Percentiles rank a stretch among this genome's conserved stretches.
Conservation (phyloP, 2,113 vertebrate genomes). For the Apeltes quadracus region DNA sequence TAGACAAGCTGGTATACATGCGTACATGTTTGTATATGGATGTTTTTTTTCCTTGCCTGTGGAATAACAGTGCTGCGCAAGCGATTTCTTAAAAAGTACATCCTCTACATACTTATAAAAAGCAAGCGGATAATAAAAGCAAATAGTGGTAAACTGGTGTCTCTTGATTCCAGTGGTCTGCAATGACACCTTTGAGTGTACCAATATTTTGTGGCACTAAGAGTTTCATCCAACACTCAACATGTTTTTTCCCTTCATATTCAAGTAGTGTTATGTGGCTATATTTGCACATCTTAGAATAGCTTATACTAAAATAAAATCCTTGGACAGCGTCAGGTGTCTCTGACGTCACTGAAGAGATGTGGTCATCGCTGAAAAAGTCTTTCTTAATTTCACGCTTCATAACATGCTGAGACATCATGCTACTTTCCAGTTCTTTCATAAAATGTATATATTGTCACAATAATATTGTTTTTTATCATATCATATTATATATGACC, state of each 20-base stretch:
- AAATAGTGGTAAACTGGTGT: conserved; percentile 78
- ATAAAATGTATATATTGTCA: conserved; percentile 61
- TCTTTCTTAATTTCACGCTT: conserved; percentile 54
- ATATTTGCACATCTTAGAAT: conserved; percentile 77
- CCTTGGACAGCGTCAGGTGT: conserved; percentile 65
- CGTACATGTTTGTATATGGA: conserved; percentile 69
- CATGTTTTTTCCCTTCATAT: conserved; percentile 78
- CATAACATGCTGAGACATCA: conserved; percentile 69
- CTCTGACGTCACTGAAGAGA: conserved; percentile 57
- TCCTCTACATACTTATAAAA: conserved; percentile 72
- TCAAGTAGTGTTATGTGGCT: conserved; percentile 81
- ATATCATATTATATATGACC: conserved; percentile 68
- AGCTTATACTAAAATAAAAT: conserved; percentile 82
- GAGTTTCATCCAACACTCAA: conserved; percentile 62
- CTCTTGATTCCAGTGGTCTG: conserved; percentile 75
- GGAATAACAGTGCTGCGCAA: conserved; percentile 73
- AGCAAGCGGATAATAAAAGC: conserved; percentile 74
- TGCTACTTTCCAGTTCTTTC: conserved; percentile 74
- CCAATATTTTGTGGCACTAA: conserved; percentile 74
- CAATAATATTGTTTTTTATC: conserved; percentile 58
- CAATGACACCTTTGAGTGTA: conserved; percentile 74
- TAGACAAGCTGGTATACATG: conserved; percentile 75
- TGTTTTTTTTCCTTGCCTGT: conserved; percentile 64
- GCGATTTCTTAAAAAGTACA: conserved; percentile 72
- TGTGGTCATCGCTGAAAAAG: conserved; percentile 51